Evolutionary conservation across 1,140 invertebrate species (phyloP).

Genomic region (Caligus rogercresseyi): DNA sequence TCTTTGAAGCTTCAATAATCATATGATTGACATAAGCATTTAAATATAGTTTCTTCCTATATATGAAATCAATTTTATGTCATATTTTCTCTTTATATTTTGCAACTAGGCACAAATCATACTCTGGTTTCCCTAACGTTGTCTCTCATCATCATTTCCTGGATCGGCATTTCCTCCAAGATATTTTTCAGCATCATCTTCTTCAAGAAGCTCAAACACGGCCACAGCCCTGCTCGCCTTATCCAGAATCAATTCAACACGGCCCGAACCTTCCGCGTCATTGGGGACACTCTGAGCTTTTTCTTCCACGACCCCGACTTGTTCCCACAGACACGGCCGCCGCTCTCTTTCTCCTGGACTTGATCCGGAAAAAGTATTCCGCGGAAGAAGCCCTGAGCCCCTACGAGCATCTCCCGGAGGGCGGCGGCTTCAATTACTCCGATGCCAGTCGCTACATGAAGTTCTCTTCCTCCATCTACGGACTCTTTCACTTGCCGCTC

Average conservation of each 20-base stretch:
- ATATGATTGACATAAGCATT: too few species aligned
- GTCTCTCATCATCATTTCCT: neutral
- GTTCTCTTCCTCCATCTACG: neutral
- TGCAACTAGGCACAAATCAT: neutral
- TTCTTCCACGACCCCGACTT: neutral
- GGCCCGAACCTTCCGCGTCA: neutral
- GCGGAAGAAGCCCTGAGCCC: neutral
- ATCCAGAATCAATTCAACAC: neutral
- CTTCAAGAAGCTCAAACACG: neutral
- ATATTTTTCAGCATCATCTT: neutral
- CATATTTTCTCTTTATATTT: too few species aligned
- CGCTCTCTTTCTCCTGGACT: neutral
- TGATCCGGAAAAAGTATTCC: neutral
- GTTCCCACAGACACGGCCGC: slow-evolving; percentile 15
- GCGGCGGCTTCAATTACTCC: neutral
- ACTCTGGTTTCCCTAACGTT: neutral
- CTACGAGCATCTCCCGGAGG: neutral
- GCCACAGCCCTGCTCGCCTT: neutral
- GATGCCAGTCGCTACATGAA: neutral
- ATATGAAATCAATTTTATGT: too few species aligned
- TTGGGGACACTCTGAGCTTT: neutral
- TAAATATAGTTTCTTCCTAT: too few species aligned
- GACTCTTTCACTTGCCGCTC: neutral
- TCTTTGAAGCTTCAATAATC: too few species aligned
- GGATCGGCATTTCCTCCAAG: neutral